phyloP scores from a whole-genome alignment of 2,888 invertebrate genomes.

The Agrotis clavis region DNA sequence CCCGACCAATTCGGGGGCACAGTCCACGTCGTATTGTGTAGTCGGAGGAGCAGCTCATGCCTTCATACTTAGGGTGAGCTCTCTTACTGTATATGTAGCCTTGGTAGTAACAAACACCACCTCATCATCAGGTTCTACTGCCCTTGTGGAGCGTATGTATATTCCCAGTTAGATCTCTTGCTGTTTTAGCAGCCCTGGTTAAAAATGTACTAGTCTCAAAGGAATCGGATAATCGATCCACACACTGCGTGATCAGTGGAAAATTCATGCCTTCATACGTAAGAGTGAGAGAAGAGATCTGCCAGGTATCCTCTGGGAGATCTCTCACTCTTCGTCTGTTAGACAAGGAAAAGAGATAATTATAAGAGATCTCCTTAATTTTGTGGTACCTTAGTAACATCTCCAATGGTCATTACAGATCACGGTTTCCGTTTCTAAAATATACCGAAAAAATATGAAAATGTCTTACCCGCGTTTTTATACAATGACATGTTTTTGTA shows the following conservation, averaged over 20 bases:
- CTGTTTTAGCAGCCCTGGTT: neutral
- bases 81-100: neutral
- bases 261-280: too few relatives aligned
- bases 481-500: neutral
- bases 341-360: too few relatives aligned
- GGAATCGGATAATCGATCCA: neutral
- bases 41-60: slow-evolving; percentile 81
- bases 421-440: neutral
- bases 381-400: neutral
- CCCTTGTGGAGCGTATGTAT: too few relatives aligned
- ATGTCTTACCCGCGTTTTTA: neutral
- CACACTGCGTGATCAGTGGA: neutral
- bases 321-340: too few relatives aligned
- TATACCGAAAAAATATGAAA: neutral
- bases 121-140: too few relatives aligned
- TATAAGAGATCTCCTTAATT: too few relatives aligned
- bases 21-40: slow-evolving; percentile 70
- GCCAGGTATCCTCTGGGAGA: too few relatives aligned
- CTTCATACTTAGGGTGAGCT: slow-evolving; percentile 81
- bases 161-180: too few relatives aligned
- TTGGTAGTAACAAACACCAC: too few relatives aligned
- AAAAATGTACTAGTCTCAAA: neutral
- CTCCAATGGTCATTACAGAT: neutral
- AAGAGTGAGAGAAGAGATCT: too few relatives aligned
- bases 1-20: slow-evolving; percentile 51